Conservation (phyloP, 2,888 invertebrate species). For the Sclerodermus sp. region DNA sequence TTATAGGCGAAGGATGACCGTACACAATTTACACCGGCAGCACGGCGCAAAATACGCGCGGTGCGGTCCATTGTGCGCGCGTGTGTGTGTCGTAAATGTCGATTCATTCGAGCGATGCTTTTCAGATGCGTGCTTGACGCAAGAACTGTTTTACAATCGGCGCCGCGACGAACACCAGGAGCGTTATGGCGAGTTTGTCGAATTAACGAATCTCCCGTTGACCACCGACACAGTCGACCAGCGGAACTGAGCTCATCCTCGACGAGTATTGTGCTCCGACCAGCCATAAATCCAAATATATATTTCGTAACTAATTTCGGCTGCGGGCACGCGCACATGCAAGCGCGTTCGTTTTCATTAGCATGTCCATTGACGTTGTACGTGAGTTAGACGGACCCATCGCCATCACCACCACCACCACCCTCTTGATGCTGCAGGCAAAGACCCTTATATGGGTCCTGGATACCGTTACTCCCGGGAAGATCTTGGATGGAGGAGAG, state of each 20-base stretch:
- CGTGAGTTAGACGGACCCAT: too few species aligned
- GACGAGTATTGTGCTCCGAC: too few species aligned
- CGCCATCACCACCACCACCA: too few species aligned
- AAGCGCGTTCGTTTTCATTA: too few species aligned
- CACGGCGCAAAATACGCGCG: slow-evolving; percentile 16
- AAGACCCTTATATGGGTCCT: too few species aligned
- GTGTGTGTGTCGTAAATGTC: slow-evolving; percentile 29
- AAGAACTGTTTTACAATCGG: not conserved
- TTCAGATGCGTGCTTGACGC: not conserved
- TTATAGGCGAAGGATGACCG: slow-evolving; percentile 54
- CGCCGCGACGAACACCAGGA: not conserved
- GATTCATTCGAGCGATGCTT: slow-evolving; percentile 9
- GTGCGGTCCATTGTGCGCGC: slow-evolving; percentile 30
- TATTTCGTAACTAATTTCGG: not conserved
- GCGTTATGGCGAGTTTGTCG: not conserved
- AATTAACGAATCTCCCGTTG: not conserved
- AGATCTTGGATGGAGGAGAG: too few species aligned
- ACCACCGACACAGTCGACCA: not conserved
- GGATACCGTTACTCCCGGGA: too few species aligned
- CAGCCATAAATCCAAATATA: not conserved
- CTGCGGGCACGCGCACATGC: too few species aligned
- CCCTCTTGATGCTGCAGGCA: too few species aligned
- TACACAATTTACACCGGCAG: slow-evolving; percentile 46
- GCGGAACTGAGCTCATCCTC: too few species aligned
- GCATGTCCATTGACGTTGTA: too few species aligned